Evolutionary conservation across 2,797 vertebrate species (phyloP), one percentile per base, ranked within the genome.

Genomic region (Sandelia bainsii): DNA sequence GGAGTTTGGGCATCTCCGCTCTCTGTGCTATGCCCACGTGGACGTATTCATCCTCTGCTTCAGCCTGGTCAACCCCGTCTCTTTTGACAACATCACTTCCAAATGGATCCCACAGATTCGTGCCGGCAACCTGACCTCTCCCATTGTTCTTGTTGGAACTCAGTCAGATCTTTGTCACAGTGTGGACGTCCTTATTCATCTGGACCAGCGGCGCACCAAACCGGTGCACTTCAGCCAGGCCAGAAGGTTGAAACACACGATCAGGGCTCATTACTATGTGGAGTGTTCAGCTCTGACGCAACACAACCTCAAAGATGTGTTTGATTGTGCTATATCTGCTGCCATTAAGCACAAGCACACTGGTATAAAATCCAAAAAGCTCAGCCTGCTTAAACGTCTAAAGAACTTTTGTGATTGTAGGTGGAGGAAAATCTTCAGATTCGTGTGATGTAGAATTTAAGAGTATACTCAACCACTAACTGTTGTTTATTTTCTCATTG

Each of bases 21-120:
- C 97, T 0, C 93, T 99, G 68, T 99, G 96, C 77, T 98, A 97
- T 61, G 91, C 95, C 10, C 96, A 97, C 49, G 96, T 96, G 0
- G 97, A 98, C 0, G 97, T 98, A 81, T 98, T 99, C 93, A 92
- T 99, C 84, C 96, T 97, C 34, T 98, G 97, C 94, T 99, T 99
- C 95, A 99, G 97, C 12, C 94, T 98, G 54, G 96, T 98, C 64
- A 97, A 97, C 82, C 97, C 97, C 0, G 94, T 95, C 29, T 98
- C 97, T 59, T 98, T 99, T 82, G 93, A 97, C 69, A 98, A 97
- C 86, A 92, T 98, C 79, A 94, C 95, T 3, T 96, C 97, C 83
- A 98, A 97, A 86, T 98, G 97, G 97, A 96, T 99, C 82, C 97
- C 97, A 0, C 97, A 98, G 91, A 98, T 99, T 85, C 94, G 96